Conservation (phyloP, 2,797 vertebrate genomes). For the Adrianichthys oophorus region DNA sequence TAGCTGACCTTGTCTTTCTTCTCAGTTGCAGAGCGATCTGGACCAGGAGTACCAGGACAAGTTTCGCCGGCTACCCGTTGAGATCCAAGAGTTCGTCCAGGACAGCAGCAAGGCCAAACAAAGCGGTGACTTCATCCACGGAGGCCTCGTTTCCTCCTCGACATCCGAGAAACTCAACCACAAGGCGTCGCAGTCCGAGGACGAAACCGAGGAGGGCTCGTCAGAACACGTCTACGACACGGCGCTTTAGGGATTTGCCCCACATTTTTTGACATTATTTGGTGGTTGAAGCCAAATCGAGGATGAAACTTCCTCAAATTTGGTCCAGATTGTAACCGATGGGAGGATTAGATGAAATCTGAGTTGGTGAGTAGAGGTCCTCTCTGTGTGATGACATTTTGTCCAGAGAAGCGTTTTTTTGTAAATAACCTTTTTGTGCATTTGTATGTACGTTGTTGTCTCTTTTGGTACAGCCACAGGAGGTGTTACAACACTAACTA, state of each 20-base stretch:
- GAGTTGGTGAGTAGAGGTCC: constrained; percentile 67
- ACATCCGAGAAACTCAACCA: constrained; percentile 83
- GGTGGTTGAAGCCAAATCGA: constrained; percentile 53
- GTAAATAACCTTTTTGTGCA: constrained; percentile 71
- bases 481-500: constrained; percentile 60
- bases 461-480: constrained; percentile 64
- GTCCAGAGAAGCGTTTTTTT: constrained; percentile 49
- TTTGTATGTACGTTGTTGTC: constrained; percentile 66
- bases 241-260: constrained; percentile 79
- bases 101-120: constrained; percentile 91
- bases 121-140: constrained; percentile 70
- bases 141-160: constrained; percentile 75
- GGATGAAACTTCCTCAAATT: constrained; percentile 47
- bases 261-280: constrained; percentile 56
- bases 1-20: neutral
- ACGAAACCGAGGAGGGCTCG: constrained; percentile 83
- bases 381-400: constrained; percentile 50
- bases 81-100: constrained; percentile 98
- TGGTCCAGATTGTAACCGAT: constrained; percentile 57
- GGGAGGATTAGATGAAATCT: constrained; percentile 61
- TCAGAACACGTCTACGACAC: constrained; percentile 89
- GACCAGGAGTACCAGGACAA: constrained; percentile 99
- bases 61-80: constrained; percentile 93
- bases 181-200: constrained; percentile 84
- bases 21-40: constrained; percentile 91